Evolutionary conservation across 1,140 invertebrate genomes (phyloP).

Genomic region (Ridgeia piscesae): DNA sequence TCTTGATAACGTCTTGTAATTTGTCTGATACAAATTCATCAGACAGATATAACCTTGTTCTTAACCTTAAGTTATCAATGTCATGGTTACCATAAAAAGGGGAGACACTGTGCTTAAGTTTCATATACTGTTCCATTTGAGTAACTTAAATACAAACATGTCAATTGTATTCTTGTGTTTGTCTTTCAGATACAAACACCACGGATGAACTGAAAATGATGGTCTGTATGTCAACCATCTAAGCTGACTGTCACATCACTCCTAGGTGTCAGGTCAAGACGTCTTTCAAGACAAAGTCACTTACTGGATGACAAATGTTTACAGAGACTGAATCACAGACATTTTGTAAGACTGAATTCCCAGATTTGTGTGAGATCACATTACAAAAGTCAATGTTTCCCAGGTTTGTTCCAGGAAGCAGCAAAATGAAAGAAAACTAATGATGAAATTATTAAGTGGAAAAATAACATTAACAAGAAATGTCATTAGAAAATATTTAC

Average conservation of each 20-base stretch:
- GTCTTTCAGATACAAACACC: neutral
- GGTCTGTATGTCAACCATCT: neutral
- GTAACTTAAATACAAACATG: neutral
- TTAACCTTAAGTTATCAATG: neutral
- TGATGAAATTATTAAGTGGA: neutral
- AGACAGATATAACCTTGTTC: neutral
- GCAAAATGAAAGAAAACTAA: neutral
- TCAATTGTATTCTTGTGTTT: neutral
- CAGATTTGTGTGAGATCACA: neutral
- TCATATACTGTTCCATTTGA: neutral
- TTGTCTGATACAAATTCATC: neutral
- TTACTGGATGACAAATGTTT: neutral
- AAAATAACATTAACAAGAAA: neutral
- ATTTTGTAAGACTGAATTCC: neutral
- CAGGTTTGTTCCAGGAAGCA: neutral
- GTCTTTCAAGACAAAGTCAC: neutral
- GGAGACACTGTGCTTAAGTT: neutral
- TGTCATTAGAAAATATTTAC: too few relatives aligned
- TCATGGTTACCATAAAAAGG: neutral
- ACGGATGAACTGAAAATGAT: neutral
- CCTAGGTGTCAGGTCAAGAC: neutral
- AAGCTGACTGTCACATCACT: neutral
- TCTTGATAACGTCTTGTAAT: neutral
- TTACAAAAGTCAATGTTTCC: neutral
- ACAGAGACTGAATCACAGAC: neutral